Evolutionary conservation across 2,797 vertebrate genomes (phyloP).

Genomic region (Danio tinwini): DNA sequence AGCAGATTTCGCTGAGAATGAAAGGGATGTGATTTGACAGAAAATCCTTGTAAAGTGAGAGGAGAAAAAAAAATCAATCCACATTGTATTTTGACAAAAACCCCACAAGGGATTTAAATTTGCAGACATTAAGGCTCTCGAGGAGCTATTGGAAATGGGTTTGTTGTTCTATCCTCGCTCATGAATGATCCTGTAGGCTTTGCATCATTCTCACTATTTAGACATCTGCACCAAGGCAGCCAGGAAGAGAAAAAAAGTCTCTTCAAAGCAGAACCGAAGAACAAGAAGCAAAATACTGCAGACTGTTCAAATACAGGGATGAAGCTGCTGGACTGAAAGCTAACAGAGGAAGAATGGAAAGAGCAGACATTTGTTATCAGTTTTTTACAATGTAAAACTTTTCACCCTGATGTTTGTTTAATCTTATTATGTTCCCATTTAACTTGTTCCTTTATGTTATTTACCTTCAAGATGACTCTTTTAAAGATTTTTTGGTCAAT

Average conservation of each 20-base stretch:
- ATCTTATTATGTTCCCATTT: too few relatives aligned
- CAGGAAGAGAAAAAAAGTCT: not conserved
- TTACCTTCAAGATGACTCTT: too few relatives aligned
- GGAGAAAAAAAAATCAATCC: not conserved
- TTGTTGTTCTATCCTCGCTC: not conserved
- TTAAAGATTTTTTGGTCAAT: too few relatives aligned
- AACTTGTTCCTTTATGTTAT: too few relatives aligned
- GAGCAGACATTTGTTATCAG: not conserved
- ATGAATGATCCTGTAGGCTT: not conserved
- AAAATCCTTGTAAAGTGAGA: not conserved
- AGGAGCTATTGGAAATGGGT: not conserved
- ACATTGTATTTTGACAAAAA: not conserved
- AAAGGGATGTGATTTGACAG: not conserved
- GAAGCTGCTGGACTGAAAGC: not conserved
- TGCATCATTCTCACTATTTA: not conserved
- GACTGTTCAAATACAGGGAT: not conserved
- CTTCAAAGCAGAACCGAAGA: not conserved
- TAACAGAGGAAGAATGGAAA: not conserved
- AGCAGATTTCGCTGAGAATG: not conserved
- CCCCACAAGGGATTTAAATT: not conserved
- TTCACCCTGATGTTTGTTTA: too few relatives aligned
- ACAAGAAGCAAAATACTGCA: not conserved
- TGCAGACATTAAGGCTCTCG: not conserved
- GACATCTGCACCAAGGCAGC: not conserved
- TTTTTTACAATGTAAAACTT: too few relatives aligned